These are phyloP conservation scores for Sternarchorhynchus goeldii DNA, from an alignment of 2,797 vertebrate species.

Conservation along the genomic window DNA sequence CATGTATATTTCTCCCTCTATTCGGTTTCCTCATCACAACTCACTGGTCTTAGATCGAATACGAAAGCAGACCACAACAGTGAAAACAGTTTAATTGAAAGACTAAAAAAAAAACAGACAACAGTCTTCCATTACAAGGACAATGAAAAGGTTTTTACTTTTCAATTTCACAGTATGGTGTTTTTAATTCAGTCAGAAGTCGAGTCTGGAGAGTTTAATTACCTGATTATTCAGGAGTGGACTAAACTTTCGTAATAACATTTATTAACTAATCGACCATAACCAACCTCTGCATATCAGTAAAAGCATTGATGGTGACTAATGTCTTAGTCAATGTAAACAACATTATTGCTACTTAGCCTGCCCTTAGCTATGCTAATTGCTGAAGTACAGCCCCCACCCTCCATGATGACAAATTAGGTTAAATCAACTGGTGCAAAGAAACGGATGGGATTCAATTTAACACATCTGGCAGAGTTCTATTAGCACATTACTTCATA, in stretches of 20 bases:
- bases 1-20: constrained; percentile 45
- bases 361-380: not conserved
- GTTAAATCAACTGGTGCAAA: constrained; percentile 40
- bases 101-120: constrained; percentile 26
- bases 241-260: constrained; percentile 21
- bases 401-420: constrained; percentile 26
- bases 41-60: constrained; percentile 31
- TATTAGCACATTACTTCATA: not conserved
- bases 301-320: not conserved
- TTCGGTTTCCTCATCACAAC: constrained; percentile 49
- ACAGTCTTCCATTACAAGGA: constrained; percentile 38
- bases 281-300: not conserved
- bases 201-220: constrained; percentile 8
- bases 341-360: not conserved
- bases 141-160: not conserved
- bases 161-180: not conserved
- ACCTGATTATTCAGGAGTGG: constrained; percentile 26
- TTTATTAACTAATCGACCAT: constrained; percentile 21
- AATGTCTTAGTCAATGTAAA: no score
- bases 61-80: constrained; percentile 5
- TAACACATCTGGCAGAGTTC: constrained; percentile 30
- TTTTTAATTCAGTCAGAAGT: constrained; percentile 29
- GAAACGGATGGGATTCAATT: constrained; percentile 38
- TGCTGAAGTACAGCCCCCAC: not conserved
- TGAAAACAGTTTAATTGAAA: constrained; percentile 2